phyloP scores from a whole-genome alignment of 92 coral and sea anemone genomes.

The Galaxea fascicularis region DNA sequence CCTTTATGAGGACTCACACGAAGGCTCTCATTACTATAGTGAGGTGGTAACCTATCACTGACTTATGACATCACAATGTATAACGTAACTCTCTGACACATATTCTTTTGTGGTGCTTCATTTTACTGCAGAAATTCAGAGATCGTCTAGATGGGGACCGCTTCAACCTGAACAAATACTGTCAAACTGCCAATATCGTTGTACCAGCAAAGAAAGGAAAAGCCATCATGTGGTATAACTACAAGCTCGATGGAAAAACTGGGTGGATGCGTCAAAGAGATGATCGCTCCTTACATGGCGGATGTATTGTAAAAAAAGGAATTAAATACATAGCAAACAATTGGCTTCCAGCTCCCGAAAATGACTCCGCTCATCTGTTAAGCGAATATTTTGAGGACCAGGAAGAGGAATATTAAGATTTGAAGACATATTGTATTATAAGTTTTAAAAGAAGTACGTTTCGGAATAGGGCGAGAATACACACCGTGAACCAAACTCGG shows the following conservation, averaged over 20 bases:
- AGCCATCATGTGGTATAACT: constrained; percentile 99
- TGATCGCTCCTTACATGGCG: constrained; percentile 92
- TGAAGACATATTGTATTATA: neutral
- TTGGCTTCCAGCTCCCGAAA: constrained; percentile 96
- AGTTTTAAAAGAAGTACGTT: too few species aligned
- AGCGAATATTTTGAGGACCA: constrained; percentile 76
- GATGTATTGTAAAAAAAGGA: constrained; percentile 93
- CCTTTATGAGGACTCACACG: too few species aligned
- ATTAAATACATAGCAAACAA: constrained; percentile 94
- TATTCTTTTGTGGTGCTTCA: neutral
- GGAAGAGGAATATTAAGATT: constrained; percentile 5
- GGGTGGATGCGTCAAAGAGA: constrained; percentile 97
- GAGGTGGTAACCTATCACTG: too few species aligned
- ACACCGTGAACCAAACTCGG: too few species aligned
- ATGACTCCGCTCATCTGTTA: constrained; percentile 72
- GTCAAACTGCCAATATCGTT: constrained; percentile 86
- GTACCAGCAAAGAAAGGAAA: constrained; percentile 94
- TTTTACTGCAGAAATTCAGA: constrained; percentile 78
- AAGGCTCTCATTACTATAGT: too few species aligned
- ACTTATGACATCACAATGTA: too few species aligned
- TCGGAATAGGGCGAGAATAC: too few species aligned
- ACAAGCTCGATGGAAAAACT: constrained; percentile 76
- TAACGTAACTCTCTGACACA: too few species aligned
- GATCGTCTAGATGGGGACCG: constrained; percentile 87
- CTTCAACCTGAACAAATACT: constrained; percentile 89